phyloP scores from a whole-genome alignment of 2,888 invertebrate species.

The Conomelus anceps region DNA sequence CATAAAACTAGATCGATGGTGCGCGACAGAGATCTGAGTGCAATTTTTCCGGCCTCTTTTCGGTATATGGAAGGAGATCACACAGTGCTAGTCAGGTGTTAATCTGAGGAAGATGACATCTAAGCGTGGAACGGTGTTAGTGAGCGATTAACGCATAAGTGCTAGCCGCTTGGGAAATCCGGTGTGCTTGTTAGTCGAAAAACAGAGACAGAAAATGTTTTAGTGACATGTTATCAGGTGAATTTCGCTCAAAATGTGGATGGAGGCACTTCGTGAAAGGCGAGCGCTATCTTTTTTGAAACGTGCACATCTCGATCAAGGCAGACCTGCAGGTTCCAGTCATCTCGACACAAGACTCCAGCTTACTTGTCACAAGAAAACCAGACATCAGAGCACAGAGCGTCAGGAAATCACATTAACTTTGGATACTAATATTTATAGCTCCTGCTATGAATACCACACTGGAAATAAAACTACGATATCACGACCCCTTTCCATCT shows the following conservation, averaged over 20 bases:
- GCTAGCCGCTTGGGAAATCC: not conserved
- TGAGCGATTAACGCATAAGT: not conserved
- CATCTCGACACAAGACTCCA: not conserved
- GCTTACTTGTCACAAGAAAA: not conserved
- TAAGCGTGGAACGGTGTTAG: not conserved
- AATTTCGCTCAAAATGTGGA: not conserved
- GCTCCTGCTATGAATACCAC: not conserved
- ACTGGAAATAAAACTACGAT: not conserved
- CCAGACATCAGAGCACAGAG: not conserved
- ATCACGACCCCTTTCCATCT: not conserved
- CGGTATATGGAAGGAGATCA: not conserved
- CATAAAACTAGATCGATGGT: not conserved
- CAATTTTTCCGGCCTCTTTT: not conserved
- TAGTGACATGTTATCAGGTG: not conserved
- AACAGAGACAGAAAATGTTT: not conserved
- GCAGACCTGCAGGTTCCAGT: too few relatives aligned
- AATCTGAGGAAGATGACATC: not conserved
- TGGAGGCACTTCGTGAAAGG: not conserved
- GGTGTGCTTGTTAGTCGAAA: not conserved
- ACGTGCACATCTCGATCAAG: not conserved
- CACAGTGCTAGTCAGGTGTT: not conserved
- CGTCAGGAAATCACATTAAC: not conserved
- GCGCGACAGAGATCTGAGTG: not conserved
- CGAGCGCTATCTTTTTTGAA: not conserved
- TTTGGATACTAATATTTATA: not conserved